A percentile compares a stretch with the other conserved stretches of the same genome.
These are phyloP conservation scores for Brassicogethes aeneus DNA, from an alignment of 2,888 invertebrate species.

Conservation along the genomic window DNA sequence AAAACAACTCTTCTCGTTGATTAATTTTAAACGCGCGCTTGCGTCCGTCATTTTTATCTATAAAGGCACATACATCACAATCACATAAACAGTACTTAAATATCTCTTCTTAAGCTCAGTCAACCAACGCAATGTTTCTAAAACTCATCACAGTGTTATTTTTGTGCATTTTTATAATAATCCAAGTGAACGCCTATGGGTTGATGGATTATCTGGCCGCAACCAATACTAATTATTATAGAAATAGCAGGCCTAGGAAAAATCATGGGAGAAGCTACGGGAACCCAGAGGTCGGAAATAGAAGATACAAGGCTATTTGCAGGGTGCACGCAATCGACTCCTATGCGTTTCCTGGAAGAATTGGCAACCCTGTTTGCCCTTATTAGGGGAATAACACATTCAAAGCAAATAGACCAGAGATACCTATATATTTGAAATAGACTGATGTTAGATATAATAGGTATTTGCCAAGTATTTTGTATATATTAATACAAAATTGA, in stretches of 20 bases:
- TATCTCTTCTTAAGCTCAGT: too few species aligned
- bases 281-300: conserved; percentile 36
- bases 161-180: neutral
- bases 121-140: too few species aligned
- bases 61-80: conserved; percentile 1
- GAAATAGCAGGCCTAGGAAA: conserved; percentile 11
- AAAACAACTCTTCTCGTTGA: too few species aligned
- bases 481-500: too few species aligned
- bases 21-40: too few species aligned
- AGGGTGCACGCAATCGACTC: conserved; percentile 54
- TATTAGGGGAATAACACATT: too few species aligned
- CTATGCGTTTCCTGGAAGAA: conserved; percentile 47
- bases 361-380: conserved; percentile 27
- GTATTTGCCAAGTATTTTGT: too few species aligned
- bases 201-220: too few species aligned
- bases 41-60: neutral
- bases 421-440: too few species aligned
- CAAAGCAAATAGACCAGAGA: too few species aligned
- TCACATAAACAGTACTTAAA: too few species aligned
- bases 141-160: neutral
- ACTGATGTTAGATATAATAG: too few species aligned
- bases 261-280: conserved; percentile 18
- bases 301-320: conserved; percentile 62
- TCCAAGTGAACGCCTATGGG: neutral
- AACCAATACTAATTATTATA: conserved; percentile 9